Conservation (phyloP, 37 sponge, comb jelly and placozoan species). For the Amphimedon queenslandica region DNA sequence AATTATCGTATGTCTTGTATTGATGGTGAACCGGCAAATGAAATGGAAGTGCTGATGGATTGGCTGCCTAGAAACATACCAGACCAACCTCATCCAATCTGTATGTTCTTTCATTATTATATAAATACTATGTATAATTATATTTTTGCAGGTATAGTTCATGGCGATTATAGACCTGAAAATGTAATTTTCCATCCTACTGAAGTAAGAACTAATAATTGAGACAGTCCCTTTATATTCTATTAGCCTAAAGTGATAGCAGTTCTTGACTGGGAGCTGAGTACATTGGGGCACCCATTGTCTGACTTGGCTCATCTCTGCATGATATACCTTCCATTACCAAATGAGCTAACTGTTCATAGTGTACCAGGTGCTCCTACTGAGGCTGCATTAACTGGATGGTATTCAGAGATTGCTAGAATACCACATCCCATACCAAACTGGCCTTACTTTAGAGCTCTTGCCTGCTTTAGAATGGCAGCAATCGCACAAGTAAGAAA, state of each 20-base stretch:
- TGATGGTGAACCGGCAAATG: conserved; percentile 3
- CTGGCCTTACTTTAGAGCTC: conserved; percentile 62
- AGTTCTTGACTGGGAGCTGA: conserved; percentile 89
- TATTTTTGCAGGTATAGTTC: conserved; percentile 67
- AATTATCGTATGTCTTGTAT: conserved; percentile 39
- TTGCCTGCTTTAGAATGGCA: conserved; percentile 73
- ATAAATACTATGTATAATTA: too few species aligned
- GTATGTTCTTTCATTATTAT: background rate
- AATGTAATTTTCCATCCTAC: conserved; percentile 82
- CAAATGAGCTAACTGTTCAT: background rate
- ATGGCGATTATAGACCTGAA: conserved; percentile 78
- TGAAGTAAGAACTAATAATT: conserved; percentile 35
- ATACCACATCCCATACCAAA: conserved; percentile 53
- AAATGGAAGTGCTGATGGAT: conserved; percentile 47
- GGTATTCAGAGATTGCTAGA: conserved; percentile 40
- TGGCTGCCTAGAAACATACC: conserved; percentile 67
- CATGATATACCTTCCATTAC: conserved; percentile 25
- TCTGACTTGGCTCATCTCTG: conserved; percentile 55
- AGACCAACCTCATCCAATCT: conserved; percentile 12
- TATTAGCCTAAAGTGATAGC: conserved; percentile 73
- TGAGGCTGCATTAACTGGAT: conserved; percentile 30
- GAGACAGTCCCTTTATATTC: background rate
- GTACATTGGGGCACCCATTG: conserved; percentile 70
- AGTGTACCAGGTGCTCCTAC: background rate
- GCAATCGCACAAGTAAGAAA: conserved; percentile 59